Evolutionary conservation across 1,140 invertebrate species (phyloP), one percentile per base, ranked within the genome.

Genomic region (Aphidius ervi): DNA sequence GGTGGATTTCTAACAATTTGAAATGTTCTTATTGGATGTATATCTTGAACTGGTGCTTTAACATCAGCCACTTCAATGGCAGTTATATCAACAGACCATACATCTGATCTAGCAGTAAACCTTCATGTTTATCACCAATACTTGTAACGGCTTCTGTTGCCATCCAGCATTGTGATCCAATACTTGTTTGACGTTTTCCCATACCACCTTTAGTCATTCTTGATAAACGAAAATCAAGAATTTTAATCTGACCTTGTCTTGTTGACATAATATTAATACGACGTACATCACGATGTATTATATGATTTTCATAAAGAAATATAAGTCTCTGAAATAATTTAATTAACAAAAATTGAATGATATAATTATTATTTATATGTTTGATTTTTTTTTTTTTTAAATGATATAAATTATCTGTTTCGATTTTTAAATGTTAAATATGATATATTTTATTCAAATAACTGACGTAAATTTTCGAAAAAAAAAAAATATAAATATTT

Each of bases 81-180:
- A 0, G 91, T 94, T 48, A 96, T 95, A 9, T 95, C 94, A 47
- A 95, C 69, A 4, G 92, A 89, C 94, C 94, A 97, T n/a, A 95
- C 90, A 76, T 95, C 94, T 40, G 85, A 86, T 20, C 89, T 84
- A 69, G 85, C 85, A 53, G 89, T 86, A 75, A 91, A 9, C 82
- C 82, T 4, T n/a, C 39, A 8, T 69, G 56, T 1, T 67, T 46
- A 6, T 66, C 67, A 42, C 58, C 60, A 56, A 74, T 76, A 60
- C 77, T 79, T 0, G 82, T 80, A 0, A 92, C 83, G 3, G 92
- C 84, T 81, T 96, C 94, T 1, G 94, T 93, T 3, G 93, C 92
- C 91, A 95, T 94, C 91, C 92, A 95, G 67, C 87, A 90, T 1
- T 93, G 92, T 2, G 93, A 94, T 7, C 94, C 94, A 39, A 95